A percentile compares a stretch with the other conserved stretches of the same genome.
These are phyloP conservation scores for Limnodromus scolopaceus DNA, from an alignment of 2,797 vertebrate species.

Conservation along the genomic window DNA sequence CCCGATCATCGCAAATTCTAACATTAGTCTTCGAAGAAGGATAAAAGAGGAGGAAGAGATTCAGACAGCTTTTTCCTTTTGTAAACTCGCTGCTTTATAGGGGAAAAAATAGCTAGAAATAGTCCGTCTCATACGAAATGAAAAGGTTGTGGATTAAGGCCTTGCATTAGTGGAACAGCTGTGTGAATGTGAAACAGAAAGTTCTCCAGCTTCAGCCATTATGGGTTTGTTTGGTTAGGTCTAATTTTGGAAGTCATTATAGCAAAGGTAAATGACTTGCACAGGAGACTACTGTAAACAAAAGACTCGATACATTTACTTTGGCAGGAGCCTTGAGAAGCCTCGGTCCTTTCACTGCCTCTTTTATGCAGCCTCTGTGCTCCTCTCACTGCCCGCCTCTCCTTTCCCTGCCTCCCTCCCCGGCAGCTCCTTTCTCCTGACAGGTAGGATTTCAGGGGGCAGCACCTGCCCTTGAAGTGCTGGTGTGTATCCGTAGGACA, in stretches of 20 bases:
- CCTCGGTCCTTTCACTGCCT: slow-evolving; percentile 15
- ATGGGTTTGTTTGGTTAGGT: slow-evolving; percentile 50
- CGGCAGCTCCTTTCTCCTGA: not conserved
- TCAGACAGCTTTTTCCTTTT: slow-evolving; percentile 72
- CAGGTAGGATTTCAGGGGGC: not conserved
- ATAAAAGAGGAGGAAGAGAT: slow-evolving; percentile 69
- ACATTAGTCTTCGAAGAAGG: slow-evolving; percentile 28
- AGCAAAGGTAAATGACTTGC: slow-evolving; percentile 56
- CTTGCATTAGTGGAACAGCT: slow-evolving; percentile 35
- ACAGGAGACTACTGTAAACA: slow-evolving; percentile 63
- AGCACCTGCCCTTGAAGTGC: not conserved
- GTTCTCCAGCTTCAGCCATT: slow-evolving; percentile 46
- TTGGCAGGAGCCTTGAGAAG: slow-evolving; percentile 53
- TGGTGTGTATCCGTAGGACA: not conserved
- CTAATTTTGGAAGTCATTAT: slow-evolving; percentile 64
- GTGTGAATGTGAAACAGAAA: slow-evolving; percentile 58
- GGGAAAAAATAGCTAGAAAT: slow-evolving; percentile 55
- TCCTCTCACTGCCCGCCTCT: not conserved
- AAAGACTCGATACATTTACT: slow-evolving; percentile 55
- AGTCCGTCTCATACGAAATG: slow-evolving; percentile 33
- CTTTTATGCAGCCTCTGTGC: slow-evolving; percentile 9
- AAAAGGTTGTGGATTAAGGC: slow-evolving; percentile 40
- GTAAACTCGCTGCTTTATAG: slow-evolving; percentile 59
- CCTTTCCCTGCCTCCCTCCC: not conserved
- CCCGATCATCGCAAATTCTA: slow-evolving; percentile 43